These are phyloP conservation scores for Diachrysia chrysitis DNA, from an alignment of 2,888 invertebrate species.

Conservation along the genomic window DNA sequence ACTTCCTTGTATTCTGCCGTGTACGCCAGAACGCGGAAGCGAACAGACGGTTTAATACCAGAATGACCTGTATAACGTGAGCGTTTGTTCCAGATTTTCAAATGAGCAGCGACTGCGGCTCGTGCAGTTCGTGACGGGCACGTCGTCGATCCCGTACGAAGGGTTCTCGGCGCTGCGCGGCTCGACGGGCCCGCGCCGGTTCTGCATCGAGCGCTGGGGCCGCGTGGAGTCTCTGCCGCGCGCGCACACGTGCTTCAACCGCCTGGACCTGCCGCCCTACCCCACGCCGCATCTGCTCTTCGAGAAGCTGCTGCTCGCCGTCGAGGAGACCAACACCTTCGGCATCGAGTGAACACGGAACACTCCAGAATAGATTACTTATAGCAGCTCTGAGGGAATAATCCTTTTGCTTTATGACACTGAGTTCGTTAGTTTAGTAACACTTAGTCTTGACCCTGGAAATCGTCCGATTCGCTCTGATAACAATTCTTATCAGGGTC, in stretches of 20 bases:
- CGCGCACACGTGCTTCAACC: constrained; percentile 99
- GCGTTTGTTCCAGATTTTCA: constrained; percentile 91
- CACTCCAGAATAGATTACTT: neutral
- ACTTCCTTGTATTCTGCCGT: neutral
- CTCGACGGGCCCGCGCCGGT: constrained; percentile 97
- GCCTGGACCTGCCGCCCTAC: constrained; percentile 98
- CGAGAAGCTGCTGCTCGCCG: constrained; percentile 97
- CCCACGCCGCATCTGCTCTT: constrained; percentile 96
- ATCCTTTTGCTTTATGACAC: constrained; percentile 11
- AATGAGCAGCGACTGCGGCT: constrained; percentile 98
- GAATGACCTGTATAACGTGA: neutral
- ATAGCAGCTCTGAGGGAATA: constrained; percentile 14
- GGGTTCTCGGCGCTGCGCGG: constrained; percentile 98
- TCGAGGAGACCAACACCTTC: constrained; percentile 98
- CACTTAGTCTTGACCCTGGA: constrained; percentile 25
- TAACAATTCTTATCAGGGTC: constrained; percentile 13
- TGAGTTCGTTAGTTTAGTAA: constrained; percentile 15
- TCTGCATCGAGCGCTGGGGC: constrained; percentile 99
- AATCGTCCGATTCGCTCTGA: constrained; percentile 9
- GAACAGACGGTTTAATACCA: neutral
- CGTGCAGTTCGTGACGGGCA: constrained; percentile 99
- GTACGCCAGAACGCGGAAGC: constrained; percentile 20
- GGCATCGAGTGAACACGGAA: constrained; percentile 94
- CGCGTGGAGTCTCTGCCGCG: constrained; percentile 97
- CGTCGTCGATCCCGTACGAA: constrained; percentile 99